These are phyloP conservation scores for Petroica traversi DNA, from an alignment of 2,113 vertebrate genomes.

Conservation along the genomic window DNA sequence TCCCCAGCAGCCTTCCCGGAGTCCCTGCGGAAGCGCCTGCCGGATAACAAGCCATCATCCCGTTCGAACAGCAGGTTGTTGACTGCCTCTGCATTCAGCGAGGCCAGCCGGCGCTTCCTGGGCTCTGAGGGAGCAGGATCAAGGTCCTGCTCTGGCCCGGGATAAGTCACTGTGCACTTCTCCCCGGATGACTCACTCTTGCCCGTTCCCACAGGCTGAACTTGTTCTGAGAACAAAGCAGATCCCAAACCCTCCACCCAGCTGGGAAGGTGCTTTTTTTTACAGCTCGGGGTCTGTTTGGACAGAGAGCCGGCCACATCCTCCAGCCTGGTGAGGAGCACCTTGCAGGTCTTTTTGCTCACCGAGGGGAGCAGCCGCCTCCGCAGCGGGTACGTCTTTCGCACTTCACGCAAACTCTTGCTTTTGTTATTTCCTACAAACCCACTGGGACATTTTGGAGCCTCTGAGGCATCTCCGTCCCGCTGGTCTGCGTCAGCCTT, in stretches of 20 bases:
- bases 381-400: slow-evolving; percentile 80
- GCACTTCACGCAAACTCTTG: slow-evolving; percentile 56
- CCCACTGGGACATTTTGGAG: background rate
- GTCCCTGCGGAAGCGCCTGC: slow-evolving; percentile 70
- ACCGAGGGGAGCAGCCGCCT: slow-evolving; percentile 69
- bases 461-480: slow-evolving; percentile 12
- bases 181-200: slow-evolving; percentile 23
- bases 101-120: slow-evolving; percentile 90
- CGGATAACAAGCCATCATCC: slow-evolving; percentile 62
- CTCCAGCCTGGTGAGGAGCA: slow-evolving; percentile 89
- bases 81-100: slow-evolving; percentile 95
- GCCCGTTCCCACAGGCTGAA: slow-evolving; percentile 28
- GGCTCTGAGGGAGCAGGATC: slow-evolving; percentile 77
- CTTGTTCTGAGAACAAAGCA: slow-evolving; percentile 43
- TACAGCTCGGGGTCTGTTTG: slow-evolving; percentile 61
- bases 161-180: slow-evolving; percentile 8
- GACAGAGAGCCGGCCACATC: slow-evolving; percentile 73
- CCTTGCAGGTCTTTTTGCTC: slow-evolving; percentile 85
- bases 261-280: slow-evolving; percentile 54
- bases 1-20: slow-evolving; percentile 32
- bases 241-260: slow-evolving; percentile 64
- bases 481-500: slow-evolving; percentile 46
- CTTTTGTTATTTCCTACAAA: slow-evolving; percentile 18
- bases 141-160: slow-evolving; percentile 51
- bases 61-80: slow-evolving; percentile 92